Evolutionary conservation across 64 coral and sea anemone species (phyloP), one percentile per base, ranked within the genome.

Genomic region (Porites australiensis): DNA sequence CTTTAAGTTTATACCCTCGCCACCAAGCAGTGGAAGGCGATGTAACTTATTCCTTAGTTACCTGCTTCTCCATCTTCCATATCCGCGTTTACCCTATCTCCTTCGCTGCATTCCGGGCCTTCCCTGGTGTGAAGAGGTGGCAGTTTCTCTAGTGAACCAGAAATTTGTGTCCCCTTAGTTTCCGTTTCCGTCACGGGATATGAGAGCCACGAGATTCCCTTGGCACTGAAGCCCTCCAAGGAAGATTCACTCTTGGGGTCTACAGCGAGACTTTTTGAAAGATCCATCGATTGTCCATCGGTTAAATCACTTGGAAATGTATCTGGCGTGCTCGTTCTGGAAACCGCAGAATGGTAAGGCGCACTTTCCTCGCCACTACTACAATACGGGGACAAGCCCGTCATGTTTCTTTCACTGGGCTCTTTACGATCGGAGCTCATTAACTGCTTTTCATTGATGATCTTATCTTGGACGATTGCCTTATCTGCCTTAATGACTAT

Each of bases 291-390:
- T 11, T 79, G 52, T 2, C 43, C 60, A 16, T 66, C 58, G 15
- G 4, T 65, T 64, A 8, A 7, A 18, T 65, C 60, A 8, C 3
- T 58, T n/a, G 79, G 2, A 16, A 47, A 18, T n/a, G 37, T 21
- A 65, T 65, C 79, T 62, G 59, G 43, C 14, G 59, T 83, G 60
- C 58, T 57, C 47, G 76, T 37, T 59, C 54, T 81, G 23, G 78
- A 61, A 37, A 23, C 16, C 16, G 60, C 58, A 16, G 79, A 47
- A 11, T 64, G 58, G n/a, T 82, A 44, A 65, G 79, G 79, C 16
- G 46, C 44, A 64, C 79, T 64, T 19, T 82, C 79, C 21, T 65
- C 79, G 65, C 14, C 58, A 18, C 58, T 64, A 20, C 4, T 47
- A 16, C 14, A 64, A 82, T 46, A 73, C 19, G 22, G 68, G 11